Evolutionary conservation across 2,888 invertebrate genomes (phyloP), one percentile per base, ranked within the genome.

Genomic region (Lepetodrilus schrolli): DNA sequence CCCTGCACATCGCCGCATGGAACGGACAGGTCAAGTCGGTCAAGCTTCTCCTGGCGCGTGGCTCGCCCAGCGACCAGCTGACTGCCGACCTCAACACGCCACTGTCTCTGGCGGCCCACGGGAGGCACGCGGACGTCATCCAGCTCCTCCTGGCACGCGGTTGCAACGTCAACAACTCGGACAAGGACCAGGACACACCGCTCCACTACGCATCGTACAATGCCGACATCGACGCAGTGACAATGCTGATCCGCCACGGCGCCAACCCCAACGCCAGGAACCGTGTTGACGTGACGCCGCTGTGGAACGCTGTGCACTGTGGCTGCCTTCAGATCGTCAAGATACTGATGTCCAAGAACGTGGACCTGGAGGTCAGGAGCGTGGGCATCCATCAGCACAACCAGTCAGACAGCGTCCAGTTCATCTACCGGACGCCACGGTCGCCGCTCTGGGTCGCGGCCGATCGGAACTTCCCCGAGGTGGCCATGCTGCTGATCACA

Each of bases 1-100:
- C 88, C 4, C 43, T 89, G 4, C 89, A 89, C 73, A 80, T 85
- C 30, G 86, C 88, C 20, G 84, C 87, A 20, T 86, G 87, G 87
- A 86, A 87, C 51, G 87, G 87, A 7, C 80, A 84, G 48, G 21
- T 77, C 1, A 71, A 80, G 4, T 77, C 82, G 7, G 80, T 85
- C 4, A 74, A 80, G 8, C 43, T 78, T 4, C 72, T 88, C 38
- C 71, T 88, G 8, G 74, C 80, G 0, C 72, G 73, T 20, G 84
- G 84, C 4, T 84, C 84, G 1, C 58, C 72, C 1, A 80, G 80
- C 43, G 87, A 88, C 70, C 34, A 20, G 5, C 77, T 73, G 8
- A 88, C 88, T 4, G 20, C 66, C 10, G 87, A 87, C 72, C 76
- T 73, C 38, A 88, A 85, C 72, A 87, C 88, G 1, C 86, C 88